A percentile compares a stretch with the other conserved stretches of the same genome.
Conservation (phyloP, 2,888 invertebrate genomes). For the Lapara coniferarum region DNA sequence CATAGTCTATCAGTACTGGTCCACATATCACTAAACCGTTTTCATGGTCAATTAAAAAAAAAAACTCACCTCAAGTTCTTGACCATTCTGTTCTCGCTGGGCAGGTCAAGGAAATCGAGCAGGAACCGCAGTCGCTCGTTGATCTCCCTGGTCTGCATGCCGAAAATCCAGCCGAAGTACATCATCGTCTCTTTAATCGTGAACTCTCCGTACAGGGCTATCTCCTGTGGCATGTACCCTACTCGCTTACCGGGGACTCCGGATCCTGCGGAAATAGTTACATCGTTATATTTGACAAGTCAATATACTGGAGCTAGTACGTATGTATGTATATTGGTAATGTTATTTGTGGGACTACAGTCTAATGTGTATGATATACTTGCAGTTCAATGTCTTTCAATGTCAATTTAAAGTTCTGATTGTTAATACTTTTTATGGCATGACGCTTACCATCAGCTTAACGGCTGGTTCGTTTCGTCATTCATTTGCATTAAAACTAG, state of each 20-base stretch:
- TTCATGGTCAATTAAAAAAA: too few relatives aligned
- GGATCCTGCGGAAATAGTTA: slow-evolving; percentile 76
- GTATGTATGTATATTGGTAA: too few relatives aligned
- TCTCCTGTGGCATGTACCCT: slow-evolving; percentile 99
- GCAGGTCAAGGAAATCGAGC: slow-evolving; percentile 94
- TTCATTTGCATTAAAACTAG: neutral
- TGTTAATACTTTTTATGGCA: too few relatives aligned
- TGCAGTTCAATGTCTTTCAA: too few relatives aligned
- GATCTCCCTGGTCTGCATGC: slow-evolving; percentile 93
- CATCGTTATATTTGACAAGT: too few relatives aligned
- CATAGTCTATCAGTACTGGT: too few relatives aligned
- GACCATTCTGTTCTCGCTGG: slow-evolving; percentile 89
- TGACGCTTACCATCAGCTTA: too few relatives aligned
- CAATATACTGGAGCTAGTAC: too few relatives aligned
- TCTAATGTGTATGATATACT: too few relatives aligned
- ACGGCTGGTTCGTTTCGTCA: neutral
- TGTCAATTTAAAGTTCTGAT: too few relatives aligned
- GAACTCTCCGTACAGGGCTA: slow-evolving; percentile 95
- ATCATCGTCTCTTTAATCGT: slow-evolving; percentile 97
- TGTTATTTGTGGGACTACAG: too few relatives aligned
- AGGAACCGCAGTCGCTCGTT: slow-evolving; percentile 92
- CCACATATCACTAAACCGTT: too few relatives aligned
- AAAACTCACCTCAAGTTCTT: slow-evolving; percentile 75
- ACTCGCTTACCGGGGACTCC: slow-evolving; percentile 96
- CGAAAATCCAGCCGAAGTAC: slow-evolving; percentile 98